A percentile compares a stretch with the other conserved stretches of the same genome.
phyloP scores from a whole-genome alignment of 1,140 invertebrate genomes.

The Neelides sp. region DNA sequence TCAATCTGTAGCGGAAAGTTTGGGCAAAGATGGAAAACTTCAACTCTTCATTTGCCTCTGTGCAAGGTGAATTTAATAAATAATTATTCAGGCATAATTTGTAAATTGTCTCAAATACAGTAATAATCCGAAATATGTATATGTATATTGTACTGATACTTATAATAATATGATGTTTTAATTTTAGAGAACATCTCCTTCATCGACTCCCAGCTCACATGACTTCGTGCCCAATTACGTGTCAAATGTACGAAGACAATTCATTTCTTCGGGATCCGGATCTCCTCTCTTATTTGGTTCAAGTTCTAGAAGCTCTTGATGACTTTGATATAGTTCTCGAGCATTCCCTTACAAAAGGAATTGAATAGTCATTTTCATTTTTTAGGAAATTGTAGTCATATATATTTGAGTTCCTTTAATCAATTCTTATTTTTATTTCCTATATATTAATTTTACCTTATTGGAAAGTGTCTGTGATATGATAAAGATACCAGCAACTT shows the following conservation, averaged over 20 bases:
- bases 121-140: too few species aligned
- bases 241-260: constrained; percentile 89
- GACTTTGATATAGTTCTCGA: constrained; percentile 88
- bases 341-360: constrained; percentile 85
- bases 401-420: too few species aligned
- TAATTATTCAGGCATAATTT: too few species aligned
- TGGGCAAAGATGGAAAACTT: constrained; percentile 97
- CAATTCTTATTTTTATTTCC: too few species aligned
- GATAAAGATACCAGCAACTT: too few species aligned
- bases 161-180: too few species aligned
- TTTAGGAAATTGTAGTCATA: too few species aligned
- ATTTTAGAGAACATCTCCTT: constrained; percentile 75
- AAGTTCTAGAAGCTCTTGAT: constrained; percentile 80
- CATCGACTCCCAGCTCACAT: constrained; percentile 77
- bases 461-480: background rate
- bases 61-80: constrained; percentile 47
- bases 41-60: constrained; percentile 89
- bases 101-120: too few species aligned
- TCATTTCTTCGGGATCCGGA: constrained; percentile 79
- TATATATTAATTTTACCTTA: too few species aligned
- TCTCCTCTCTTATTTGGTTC: constrained; percentile 72
- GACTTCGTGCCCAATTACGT: constrained; percentile 67
- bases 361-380: constrained; percentile 36
- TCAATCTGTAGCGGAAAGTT: constrained; percentile 60
- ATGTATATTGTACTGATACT: too few species aligned